phyloP scores from a whole-genome alignment of 2,888 invertebrate species.

The Bembecia ichneumoniformis region DNA sequence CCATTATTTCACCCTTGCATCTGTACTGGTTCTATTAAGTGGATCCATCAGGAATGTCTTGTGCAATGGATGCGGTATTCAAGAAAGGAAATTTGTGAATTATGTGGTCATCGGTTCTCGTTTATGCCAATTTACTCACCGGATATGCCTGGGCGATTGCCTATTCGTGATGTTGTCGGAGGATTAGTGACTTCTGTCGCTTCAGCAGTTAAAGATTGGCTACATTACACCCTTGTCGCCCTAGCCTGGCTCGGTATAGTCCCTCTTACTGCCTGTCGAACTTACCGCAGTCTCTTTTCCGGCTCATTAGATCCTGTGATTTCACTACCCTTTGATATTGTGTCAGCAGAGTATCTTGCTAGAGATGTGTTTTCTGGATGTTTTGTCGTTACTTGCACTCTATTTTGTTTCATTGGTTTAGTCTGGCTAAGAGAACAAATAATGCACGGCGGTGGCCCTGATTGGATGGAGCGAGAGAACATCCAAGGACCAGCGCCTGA shows the following conservation, averaged over 20 bases:
- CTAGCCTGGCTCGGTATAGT: conserved; percentile 98
- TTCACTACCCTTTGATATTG: conserved; percentile 90
- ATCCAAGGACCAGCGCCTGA: conserved; percentile 64
- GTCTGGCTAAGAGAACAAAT: conserved; percentile 99
- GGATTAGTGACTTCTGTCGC: conserved; percentile 91
- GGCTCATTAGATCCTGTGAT: conserved; percentile 89
- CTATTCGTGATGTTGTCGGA: conserved; percentile 91
- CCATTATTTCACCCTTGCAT: conserved; percentile 98
- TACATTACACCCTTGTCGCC: conserved; percentile 97
- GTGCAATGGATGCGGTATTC: conserved; percentile 99
- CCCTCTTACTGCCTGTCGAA: conserved; percentile 95
- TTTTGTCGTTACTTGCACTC: conserved; percentile 95
- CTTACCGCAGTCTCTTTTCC: conserved; percentile 93
- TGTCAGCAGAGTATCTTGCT: conserved; percentile 93
- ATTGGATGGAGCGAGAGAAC: conserved; percentile 90
- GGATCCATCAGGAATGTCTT: conserved; percentile 98
- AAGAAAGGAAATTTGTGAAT: conserved; percentile 97
- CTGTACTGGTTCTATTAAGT: conserved; percentile 99
- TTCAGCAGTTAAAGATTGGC: conserved; percentile 95
- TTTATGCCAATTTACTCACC: conserved; percentile 99
- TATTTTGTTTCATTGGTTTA: conserved; percentile 95
- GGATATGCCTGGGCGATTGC: conserved; percentile 98
- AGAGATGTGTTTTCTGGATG: conserved; percentile 97
- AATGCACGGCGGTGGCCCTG: conserved; percentile 96
- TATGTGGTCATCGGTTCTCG: conserved; percentile 97